These are phyloP conservation scores for Nymphalis polychloros DNA, from an alignment of 2,888 invertebrate genomes.

Conservation along the genomic window DNA sequence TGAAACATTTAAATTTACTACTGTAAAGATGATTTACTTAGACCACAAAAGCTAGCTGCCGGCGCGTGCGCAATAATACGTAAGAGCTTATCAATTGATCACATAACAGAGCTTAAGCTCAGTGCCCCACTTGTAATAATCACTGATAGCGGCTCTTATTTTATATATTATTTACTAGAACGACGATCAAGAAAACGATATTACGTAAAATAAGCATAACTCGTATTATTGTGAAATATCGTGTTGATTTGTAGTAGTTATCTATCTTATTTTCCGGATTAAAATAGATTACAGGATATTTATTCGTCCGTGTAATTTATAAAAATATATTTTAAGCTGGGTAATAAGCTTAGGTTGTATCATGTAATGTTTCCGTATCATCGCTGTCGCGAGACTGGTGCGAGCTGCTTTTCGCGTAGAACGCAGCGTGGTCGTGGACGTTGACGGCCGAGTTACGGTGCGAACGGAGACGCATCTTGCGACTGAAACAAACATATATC, in stretches of 20 bases:
- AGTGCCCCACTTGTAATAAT: constrained; percentile 48
- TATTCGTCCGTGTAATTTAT: constrained; percentile 1
- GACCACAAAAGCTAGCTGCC: not conserved
- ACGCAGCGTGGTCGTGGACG: too few relatives aligned
- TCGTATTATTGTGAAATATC: not conserved
- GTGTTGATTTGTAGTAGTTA: not conserved
- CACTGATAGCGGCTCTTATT: constrained; percentile 33
- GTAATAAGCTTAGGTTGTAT: too few relatives aligned
- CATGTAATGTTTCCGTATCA: constrained; percentile 8
- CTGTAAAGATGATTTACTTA: not conserved
- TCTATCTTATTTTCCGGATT: constrained; percentile 4
- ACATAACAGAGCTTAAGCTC: constrained; percentile 48
- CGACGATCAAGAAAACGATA: constrained; percentile 6
- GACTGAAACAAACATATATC: too few relatives aligned
- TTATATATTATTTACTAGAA: constrained; percentile 9
- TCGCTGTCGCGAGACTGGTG: too few relatives aligned
- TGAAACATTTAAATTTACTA: not conserved
- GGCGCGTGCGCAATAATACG: constrained; percentile 50
- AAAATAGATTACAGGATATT: not conserved
- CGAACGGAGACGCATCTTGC: too few relatives aligned
- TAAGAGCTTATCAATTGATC: constrained; percentile 52
- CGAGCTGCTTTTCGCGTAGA: too few relatives aligned
- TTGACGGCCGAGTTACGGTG: too few relatives aligned
- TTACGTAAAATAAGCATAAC: constrained; percentile 8
- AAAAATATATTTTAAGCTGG: not conserved